phyloP scores from a whole-genome alignment of 2,113 vertebrate genomes.

The Seriola aureovittata region DNA sequence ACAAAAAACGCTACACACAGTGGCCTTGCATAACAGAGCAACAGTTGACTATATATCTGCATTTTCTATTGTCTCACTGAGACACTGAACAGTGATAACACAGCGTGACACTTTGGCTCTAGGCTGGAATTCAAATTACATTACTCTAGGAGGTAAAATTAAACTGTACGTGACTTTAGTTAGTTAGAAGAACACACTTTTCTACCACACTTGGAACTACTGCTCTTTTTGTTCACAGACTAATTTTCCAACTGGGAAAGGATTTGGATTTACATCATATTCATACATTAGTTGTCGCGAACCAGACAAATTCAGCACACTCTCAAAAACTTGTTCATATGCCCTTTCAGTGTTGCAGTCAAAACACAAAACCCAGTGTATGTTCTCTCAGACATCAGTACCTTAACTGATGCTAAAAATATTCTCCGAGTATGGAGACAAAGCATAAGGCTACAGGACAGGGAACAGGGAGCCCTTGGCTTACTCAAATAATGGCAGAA shows the following conservation, averaged over 20 bases:
- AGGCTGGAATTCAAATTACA: neutral
- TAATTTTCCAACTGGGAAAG: neutral
- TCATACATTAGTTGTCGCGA: too few relatives aligned
- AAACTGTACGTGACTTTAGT: neutral
- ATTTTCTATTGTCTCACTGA: neutral
- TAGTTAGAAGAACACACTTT: neutral
- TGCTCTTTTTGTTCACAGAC: neutral
- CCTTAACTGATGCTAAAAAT: neutral
- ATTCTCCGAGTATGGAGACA: neutral
- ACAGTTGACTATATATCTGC: neutral
- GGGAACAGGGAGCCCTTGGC: neutral
- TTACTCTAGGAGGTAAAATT: neutral
- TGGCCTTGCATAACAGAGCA: neutral
- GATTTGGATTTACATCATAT: neutral
- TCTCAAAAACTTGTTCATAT: constrained; percentile 15
- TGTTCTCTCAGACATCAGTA: neutral
- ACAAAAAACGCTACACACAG: neutral
- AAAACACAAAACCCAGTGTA: neutral
- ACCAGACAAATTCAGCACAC: neutral
- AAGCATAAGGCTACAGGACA: constrained; percentile 25
- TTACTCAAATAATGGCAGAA: constrained; percentile 21
- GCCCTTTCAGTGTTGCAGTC: constrained; percentile 12
- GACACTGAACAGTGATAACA: neutral
- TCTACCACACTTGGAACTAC: neutral
- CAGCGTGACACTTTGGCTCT: neutral